Evolutionary conservation across 2,888 invertebrate genomes (phyloP).

Genomic region (Glomeris marginata): DNA sequence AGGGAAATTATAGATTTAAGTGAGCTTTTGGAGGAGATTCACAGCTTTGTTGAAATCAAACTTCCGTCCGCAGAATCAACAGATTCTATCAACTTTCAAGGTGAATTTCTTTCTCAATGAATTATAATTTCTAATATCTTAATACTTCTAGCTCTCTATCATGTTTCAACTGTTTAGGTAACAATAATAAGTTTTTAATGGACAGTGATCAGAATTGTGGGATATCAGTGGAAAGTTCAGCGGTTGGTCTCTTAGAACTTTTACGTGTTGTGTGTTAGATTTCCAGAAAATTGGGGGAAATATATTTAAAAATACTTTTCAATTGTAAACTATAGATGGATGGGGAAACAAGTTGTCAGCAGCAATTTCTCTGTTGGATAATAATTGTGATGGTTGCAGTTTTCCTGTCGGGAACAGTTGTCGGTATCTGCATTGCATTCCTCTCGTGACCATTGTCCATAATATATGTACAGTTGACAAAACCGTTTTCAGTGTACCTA

Average conservation of each 20-base stretch:
- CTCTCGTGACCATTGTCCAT: constrained; percentile 27
- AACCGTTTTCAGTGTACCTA: no score
- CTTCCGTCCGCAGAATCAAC: neutral
- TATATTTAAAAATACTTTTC: no score
- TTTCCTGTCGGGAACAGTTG: constrained; percentile 22
- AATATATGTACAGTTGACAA: neutral
- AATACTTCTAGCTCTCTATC: neutral
- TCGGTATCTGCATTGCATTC: constrained; percentile 23
- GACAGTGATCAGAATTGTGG: constrained; percentile 7
- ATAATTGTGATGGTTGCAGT: constrained; percentile 22
- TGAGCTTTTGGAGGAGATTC: constrained; percentile 13
- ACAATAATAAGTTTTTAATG: constrained; percentile 7
- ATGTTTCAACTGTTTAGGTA: constrained; percentile 9
- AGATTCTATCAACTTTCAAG: no score
- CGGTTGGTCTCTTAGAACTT: constrained; percentile 3
- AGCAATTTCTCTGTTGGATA: constrained; percentile 23
- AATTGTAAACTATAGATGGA: constrained; percentile 17
- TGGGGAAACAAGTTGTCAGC: constrained; percentile 22
- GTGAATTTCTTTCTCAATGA: no score
- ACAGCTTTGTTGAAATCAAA: constrained; percentile 8
- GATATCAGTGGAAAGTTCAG: constrained; percentile 7
- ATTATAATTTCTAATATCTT: no score
- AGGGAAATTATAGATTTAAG: constrained; percentile 16
- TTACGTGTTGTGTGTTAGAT: no score
- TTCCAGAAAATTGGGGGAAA: no score